Conservation (phyloP, 2,888 invertebrate species). For the Lithophane ornitopus region DNA sequence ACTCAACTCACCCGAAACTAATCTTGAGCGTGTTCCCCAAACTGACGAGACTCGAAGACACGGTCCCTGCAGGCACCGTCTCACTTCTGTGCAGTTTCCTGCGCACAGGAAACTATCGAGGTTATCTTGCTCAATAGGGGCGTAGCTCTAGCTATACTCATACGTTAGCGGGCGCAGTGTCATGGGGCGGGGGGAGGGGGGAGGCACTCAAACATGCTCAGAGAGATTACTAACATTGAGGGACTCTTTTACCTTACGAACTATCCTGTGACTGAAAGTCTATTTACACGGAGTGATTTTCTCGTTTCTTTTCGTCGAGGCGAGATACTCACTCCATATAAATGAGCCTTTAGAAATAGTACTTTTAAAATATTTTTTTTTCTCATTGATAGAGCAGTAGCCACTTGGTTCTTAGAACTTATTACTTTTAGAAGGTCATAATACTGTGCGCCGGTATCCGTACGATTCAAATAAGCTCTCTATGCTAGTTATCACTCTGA, state of each 20-base stretch:
- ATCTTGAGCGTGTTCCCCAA: conserved; percentile 95
- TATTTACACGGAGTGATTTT: not conserved
- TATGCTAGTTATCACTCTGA: conserved; percentile 12
- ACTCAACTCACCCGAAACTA: conserved; percentile 93
- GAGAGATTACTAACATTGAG: conserved; percentile 7
- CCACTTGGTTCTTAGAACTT: not conserved
- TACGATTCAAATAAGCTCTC: too few relatives aligned
- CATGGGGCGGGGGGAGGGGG: conserved; percentile 42
- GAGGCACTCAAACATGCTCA: conserved; percentile 36
- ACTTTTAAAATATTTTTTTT: not conserved
- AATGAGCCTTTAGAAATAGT: not conserved
- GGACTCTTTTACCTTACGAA: not conserved
- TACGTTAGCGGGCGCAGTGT: conserved; percentile 76
- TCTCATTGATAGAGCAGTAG: not conserved
- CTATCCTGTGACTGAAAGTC: not conserved
- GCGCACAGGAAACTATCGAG: conserved; percentile 88
- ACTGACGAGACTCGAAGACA: conserved; percentile 94
- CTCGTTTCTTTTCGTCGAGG: not conserved
- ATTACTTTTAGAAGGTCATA: not conserved
- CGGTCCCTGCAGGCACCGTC: conserved; percentile 93
- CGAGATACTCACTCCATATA: not conserved
- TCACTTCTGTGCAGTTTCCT: conserved; percentile 93
- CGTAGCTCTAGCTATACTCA: conserved; percentile 77
- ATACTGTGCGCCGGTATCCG: too few relatives aligned
- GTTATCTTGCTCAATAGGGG: conserved; percentile 81